Percentiles rank a stretch among this genome's conserved stretches.
Conservation (phyloP, 2,797 vertebrate species). For the Hippopotamyrus pictus region DNA sequence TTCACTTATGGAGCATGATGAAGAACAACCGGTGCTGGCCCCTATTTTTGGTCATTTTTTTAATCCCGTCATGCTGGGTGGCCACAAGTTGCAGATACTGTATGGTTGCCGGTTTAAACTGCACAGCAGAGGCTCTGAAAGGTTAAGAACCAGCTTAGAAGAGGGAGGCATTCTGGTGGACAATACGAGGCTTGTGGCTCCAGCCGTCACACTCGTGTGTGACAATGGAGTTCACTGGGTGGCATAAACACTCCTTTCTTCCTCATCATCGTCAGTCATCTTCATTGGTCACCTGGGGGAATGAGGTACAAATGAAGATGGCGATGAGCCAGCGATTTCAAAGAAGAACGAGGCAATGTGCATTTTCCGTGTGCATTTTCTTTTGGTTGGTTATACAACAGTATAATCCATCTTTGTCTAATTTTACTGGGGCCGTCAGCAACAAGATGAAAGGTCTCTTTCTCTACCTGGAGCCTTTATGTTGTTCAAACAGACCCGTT, state of each 20-base stretch:
- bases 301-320: neutral
- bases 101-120: constrained; percentile 44
- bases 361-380: neutral
- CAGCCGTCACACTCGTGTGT: neutral
- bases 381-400: neutral
- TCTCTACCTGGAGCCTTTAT: neutral
- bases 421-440: neutral
- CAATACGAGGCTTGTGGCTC: neutral
- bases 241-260: neutral
- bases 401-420: neutral
- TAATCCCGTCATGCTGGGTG: constrained; percentile 40
- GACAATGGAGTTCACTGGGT: neutral
- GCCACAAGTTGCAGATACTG: constrained; percentile 25
- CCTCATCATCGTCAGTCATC: neutral
- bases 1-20: constrained; percentile 3
- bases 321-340: neutral
- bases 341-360: neutral
- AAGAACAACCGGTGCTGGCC: constrained; percentile 6
- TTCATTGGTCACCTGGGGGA: neutral
- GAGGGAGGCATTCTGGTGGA: constrained; percentile 69
- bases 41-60: constrained; percentile 31
- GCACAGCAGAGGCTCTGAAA: constrained; percentile 57
- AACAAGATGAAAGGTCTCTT: neutral
- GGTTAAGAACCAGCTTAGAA: constrained; percentile 67
- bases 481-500: neutral